These are phyloP conservation scores for Raja brachyura DNA, from an alignment of 2,113 vertebrate genomes.

Conservation along the genomic window DNA sequence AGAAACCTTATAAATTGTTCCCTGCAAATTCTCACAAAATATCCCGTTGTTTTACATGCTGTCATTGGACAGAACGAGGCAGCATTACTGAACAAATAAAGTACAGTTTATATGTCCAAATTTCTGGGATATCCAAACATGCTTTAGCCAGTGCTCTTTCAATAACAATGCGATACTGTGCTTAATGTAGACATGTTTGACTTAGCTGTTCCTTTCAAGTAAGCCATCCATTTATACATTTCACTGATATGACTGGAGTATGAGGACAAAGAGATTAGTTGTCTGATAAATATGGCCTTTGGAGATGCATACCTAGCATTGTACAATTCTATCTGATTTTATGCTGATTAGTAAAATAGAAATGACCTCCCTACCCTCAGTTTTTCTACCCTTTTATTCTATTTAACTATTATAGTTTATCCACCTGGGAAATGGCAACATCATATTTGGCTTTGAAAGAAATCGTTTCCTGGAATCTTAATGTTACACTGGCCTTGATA, in stretches of 20 bases:
- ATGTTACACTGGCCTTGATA: not conserved
- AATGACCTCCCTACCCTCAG: not conserved
- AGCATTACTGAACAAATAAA: not conserved
- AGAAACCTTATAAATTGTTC: slow-evolving; percentile 10
- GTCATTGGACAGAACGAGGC: not conserved
- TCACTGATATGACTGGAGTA: not conserved
- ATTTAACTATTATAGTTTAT: not conserved
- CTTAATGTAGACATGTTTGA: not conserved
- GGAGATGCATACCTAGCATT: not conserved
- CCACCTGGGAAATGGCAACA: not conserved
- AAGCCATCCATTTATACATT: not conserved
- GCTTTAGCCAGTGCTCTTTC: not conserved
- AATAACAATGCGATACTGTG: not conserved
- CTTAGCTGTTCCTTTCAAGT: not conserved
- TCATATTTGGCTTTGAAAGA: not conserved
- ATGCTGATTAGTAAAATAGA: not conserved
- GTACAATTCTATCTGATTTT: not conserved
- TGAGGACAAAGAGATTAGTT: not conserved
- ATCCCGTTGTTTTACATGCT: not conserved
- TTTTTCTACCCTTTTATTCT: not conserved
- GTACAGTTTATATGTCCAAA: not conserved
- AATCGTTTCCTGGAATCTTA: not conserved
- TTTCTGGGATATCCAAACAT: not conserved
- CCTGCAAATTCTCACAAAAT: not conserved
- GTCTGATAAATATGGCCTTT: not conserved